Evolutionary conservation across 2,888 invertebrate genomes (phyloP).

Genomic region (Nudaria mundana): DNA sequence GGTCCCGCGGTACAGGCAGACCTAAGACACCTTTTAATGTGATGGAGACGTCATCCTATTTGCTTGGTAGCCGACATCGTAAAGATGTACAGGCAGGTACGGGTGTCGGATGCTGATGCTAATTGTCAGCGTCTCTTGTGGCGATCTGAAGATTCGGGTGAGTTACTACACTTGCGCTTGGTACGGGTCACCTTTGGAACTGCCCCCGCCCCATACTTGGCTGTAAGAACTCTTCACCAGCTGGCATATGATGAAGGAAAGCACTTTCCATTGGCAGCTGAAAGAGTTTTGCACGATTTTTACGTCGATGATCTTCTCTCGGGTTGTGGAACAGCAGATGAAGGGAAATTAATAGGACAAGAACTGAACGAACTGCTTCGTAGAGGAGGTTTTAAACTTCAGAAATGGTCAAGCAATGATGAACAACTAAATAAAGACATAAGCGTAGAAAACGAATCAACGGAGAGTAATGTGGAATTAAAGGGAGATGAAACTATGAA

Average conservation of each 20-base stretch:
- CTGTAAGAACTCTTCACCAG: too few species aligned
- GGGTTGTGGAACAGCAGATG: neutral
- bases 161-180: neutral
- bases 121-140: neutral
- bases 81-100: neutral
- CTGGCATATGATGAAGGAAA: too few species aligned
- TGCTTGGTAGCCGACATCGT: neutral
- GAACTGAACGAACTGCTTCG: neutral
- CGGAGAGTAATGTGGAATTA: neutral
- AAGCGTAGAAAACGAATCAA: neutral
- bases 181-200: too few species aligned
- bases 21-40: neutral
- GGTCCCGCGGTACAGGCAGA: conserved; percentile 23
- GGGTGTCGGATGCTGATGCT: neutral
- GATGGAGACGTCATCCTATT: conserved; percentile 1
- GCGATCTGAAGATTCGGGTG: neutral
- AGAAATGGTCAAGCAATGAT: neutral
- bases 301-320: neutral
- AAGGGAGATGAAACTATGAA: neutral
- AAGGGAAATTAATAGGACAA: neutral
- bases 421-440: neutral
- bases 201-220: too few species aligned
- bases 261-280: too few species aligned
- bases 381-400: neutral
- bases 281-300: neutral